phyloP scores from a whole-genome alignment of 1,140 invertebrate species.

The Scaptomyza pallida region DNA sequence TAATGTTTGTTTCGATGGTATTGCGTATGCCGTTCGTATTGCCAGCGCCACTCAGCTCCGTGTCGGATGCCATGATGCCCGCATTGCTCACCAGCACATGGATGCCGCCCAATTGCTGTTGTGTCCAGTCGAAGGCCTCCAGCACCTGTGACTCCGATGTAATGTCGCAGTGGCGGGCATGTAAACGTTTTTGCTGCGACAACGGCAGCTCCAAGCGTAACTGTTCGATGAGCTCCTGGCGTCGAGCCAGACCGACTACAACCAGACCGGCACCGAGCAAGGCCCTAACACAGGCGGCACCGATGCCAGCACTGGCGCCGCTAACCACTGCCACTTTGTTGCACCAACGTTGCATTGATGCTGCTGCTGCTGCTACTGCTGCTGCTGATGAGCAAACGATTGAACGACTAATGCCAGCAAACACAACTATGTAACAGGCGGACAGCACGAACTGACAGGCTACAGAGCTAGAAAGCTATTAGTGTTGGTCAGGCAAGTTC shows the following conservation, averaged over 20 bases:
- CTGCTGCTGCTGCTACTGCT: too few species aligned
- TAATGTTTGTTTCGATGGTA: conserved; percentile 88
- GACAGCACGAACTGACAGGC: too few species aligned
- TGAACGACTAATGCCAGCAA: conserved; percentile 19
- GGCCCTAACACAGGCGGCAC: conserved; percentile 83
- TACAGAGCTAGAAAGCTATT: background rate
- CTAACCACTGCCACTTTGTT: conserved; percentile 81
- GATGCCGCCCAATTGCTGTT: conserved; percentile 87
- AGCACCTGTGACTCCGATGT: conserved; percentile 87
- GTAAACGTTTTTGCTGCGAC: conserved; percentile 77
- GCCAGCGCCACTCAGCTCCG: conserved; percentile 84
- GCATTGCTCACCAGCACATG: conserved; percentile 92
- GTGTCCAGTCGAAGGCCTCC: conserved; percentile 87
- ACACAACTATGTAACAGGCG: background rate
- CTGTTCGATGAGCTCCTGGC: conserved; percentile 86
- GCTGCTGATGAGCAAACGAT: conserved; percentile 33
- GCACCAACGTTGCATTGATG: conserved; percentile 83
- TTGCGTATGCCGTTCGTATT: conserved; percentile 74
- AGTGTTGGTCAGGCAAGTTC: too few species aligned
- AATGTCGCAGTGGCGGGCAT: conserved; percentile 87
- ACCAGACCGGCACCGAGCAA: conserved; percentile 85
- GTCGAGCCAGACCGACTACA: conserved; percentile 89
- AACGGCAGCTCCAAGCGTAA: conserved; percentile 49
- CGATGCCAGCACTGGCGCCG: conserved; percentile 86
- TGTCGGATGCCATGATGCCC: conserved; percentile 85